A percentile compares a stretch with the other conserved stretches of the same genome.
phyloP scores from a whole-genome alignment of 2,888 invertebrate genomes.

The Sinohyriopsis cumingii region DNA sequence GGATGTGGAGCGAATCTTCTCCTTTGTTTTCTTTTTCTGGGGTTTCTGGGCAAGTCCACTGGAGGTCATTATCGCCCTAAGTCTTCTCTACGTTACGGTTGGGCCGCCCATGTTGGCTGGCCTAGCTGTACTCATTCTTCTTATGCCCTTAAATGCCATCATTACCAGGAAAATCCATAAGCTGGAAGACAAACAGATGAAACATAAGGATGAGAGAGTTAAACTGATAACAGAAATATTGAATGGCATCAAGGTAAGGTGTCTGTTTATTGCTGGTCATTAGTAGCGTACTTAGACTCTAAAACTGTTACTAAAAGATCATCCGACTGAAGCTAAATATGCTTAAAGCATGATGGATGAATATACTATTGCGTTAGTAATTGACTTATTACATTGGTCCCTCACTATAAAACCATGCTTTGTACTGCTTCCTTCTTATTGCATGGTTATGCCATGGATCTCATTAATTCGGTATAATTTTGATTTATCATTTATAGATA shows the following conservation, averaged over 20 bases:
- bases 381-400: no score
- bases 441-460: no score
- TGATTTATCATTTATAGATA: no score
- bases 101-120: conserved; percentile 78
- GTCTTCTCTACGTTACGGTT: conserved; percentile 74
- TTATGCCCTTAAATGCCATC: conserved; percentile 77
- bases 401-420: no score
- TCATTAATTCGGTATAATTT: no score
- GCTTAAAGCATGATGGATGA: no score
- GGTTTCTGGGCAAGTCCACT: conserved; percentile 76
- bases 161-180: conserved; percentile 59
- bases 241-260: conserved; percentile 62
- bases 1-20: conserved; percentile 66
- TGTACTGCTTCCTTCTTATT: no score
- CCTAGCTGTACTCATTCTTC: conserved; percentile 88
- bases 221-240: conserved; percentile 64
- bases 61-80: conserved; percentile 87
- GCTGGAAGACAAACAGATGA: conserved; percentile 60
- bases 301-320: no score
- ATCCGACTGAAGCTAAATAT: no score
- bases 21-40: conserved; percentile 58
- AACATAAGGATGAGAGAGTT: conserved; percentile 60
- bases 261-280: no score
- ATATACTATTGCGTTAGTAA: no score
- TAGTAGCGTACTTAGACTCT: no score